A percentile compares a stretch with the other conserved stretches of the same genome.
Conservation (phyloP, 2,113 vertebrate species). For the Rhabdomys dilectus region DNA sequence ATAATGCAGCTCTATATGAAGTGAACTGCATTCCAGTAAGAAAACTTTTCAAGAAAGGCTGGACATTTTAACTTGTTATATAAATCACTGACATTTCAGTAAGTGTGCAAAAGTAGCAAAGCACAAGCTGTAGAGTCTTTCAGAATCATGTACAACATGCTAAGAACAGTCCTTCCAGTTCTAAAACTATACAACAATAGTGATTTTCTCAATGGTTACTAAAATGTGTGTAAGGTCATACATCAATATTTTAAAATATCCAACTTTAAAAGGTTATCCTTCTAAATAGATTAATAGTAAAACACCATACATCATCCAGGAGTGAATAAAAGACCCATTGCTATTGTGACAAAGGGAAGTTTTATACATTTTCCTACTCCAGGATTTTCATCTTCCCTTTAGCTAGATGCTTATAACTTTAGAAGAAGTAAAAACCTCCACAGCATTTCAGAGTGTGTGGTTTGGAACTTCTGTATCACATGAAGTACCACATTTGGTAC, state of each 20-base stretch:
- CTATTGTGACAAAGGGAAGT: neutral
- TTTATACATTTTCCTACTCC: conserved; percentile 21
- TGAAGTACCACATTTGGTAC: neutral
- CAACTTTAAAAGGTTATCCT: neutral
- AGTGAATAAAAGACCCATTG: neutral
- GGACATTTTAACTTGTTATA: neutral
- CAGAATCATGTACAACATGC: neutral
- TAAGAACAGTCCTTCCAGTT: neutral
- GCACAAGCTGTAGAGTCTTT: neutral
- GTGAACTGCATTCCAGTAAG: neutral
- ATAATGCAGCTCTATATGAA: neutral
- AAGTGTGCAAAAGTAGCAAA: too few relatives aligned
- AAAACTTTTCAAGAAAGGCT: neutral
- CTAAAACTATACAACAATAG: neutral
- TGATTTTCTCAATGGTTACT: conserved; percentile 10
- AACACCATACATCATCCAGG: neutral
- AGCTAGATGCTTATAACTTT: neutral
- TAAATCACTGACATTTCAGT: neutral
- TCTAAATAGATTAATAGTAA: neutral
- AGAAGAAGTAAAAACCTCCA: neutral
- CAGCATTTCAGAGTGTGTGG: neutral
- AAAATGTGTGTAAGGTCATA: neutral
- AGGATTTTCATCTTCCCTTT: neutral
- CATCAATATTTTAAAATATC: neutral
- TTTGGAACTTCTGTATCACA: neutral